Percentiles rank a stretch among this genome's conserved stretches.
Evolutionary conservation across 2,113 vertebrate species (phyloP).

Genomic region (mouse (Mus musculus)): GRCm39 chrX:37903001-37903500

Average conservation of each 20-base stretch:
- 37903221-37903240: constrained; percentile 32
- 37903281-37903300: constrained; percentile 40
- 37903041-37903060: constrained; percentile 7
- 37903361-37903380: neutral
- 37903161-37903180: constrained; percentile 12
- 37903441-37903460: no score
- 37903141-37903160: constrained; percentile 6
- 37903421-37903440: no score
- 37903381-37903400: neutral
- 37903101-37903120: neutral
- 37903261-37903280: constrained; percentile 41
- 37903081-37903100: constrained; percentile 6
- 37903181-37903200: neutral
- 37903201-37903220: constrained; percentile 45
- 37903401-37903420: neutral
- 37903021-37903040: constrained; percentile 7
- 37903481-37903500: no score
- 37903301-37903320: constrained; percentile 24
- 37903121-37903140: neutral
- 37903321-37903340: constrained; percentile 1
- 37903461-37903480: no score
- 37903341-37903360: neutral
- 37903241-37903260: neutral
- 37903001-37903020: constrained; percentile 43
- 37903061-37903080: constrained; percentile 34